A percentile compares a stretch with the other conserved stretches of the same genome.
Conservation (phyloP, 2,797 vertebrate species). For the Columba guinea region DNA sequence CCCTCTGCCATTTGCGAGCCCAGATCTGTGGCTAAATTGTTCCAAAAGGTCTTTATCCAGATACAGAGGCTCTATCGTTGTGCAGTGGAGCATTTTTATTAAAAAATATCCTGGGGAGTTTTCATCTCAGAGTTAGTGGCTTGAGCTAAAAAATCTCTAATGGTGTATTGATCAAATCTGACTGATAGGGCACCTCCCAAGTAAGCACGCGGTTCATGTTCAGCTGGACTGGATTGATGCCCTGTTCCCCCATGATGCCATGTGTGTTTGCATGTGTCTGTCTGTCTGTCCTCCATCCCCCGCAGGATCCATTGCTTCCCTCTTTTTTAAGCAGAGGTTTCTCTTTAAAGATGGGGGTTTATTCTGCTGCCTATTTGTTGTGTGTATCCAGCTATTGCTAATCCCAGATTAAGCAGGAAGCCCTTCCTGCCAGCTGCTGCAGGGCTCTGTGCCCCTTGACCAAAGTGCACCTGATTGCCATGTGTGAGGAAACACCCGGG, state of each 20-base stretch:
- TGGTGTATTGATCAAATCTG: background rate
- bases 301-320: fast-evolving
- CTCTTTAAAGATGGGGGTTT: background rate
- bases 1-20: background rate
- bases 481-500: background rate
- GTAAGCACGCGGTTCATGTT: fast-evolving
- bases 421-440: background rate
- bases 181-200: background rate
- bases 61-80: background rate
- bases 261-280: background rate
- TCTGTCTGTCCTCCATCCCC: background rate
- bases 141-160: background rate
- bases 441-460: background rate
- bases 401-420: background rate
- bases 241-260: fast-evolving
- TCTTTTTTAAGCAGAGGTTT: background rate
- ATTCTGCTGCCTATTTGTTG: background rate
- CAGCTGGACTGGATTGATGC: background rate
- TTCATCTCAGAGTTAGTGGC: background rate
- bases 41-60: background rate
- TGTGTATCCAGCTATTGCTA: background rate
- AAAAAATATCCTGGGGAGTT: background rate
- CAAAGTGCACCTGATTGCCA: background rate
- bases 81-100: background rate
- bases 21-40: background rate